A percentile compares a stretch with the other conserved stretches of the same genome.
These are phyloP conservation scores for Balearica regulorum DNA, from an alignment of 2,797 vertebrate genomes.

Conservation along the genomic window DNA sequence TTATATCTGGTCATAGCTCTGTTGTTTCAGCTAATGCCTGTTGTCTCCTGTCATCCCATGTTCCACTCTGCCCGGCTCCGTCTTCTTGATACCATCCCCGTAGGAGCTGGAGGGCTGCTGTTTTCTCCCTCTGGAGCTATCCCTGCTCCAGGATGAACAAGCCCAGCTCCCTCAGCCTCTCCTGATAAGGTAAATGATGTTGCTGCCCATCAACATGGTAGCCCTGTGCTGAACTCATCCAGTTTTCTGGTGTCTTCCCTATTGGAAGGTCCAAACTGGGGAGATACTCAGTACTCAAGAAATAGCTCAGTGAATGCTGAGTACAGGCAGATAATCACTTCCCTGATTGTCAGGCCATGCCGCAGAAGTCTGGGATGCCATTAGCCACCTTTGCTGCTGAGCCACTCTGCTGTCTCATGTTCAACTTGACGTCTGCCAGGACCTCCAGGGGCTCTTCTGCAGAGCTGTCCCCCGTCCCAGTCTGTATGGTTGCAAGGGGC, in stretches of 20 bases:
- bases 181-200: not conserved
- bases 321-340: not conserved
- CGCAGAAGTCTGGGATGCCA: not conserved
- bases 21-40: not conserved
- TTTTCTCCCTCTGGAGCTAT: not conserved
- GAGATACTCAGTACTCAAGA: not conserved
- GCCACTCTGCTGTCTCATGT: not conserved
- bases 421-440: not conserved
- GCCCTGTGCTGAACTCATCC: not conserved
- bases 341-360: not conserved
- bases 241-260: not conserved
- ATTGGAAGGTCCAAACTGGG: not conserved
- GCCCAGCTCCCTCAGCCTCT: not conserved
- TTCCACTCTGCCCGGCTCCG: not conserved
- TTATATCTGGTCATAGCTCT: not conserved
- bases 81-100: not conserved
- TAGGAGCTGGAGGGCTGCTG: not conserved
- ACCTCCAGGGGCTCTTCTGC: not conserved
- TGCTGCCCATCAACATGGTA: not conserved
- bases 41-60: not conserved
- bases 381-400: not conserved
- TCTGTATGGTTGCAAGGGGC: not conserved
- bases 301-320: not conserved
- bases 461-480: not conserved
- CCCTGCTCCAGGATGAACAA: not conserved